Percentiles rank a stretch among this genome's conserved stretches.
Evolutionary conservation across 92 coral and sea anemone genomes (phyloP).

Genomic region (Parazoanthus atlanticus): DNA sequence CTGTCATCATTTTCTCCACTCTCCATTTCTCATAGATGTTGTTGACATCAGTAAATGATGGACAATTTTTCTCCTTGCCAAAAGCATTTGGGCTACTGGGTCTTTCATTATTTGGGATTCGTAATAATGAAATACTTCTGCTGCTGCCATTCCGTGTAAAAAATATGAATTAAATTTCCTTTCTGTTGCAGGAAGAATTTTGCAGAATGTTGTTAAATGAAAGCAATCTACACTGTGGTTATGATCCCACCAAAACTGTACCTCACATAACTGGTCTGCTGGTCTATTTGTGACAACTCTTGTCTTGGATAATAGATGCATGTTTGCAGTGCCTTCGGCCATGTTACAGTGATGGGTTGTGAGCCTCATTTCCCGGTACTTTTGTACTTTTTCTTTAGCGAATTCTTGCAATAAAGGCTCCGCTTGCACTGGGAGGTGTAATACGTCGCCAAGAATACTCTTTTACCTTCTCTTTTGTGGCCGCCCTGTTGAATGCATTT

Average conservation of each 20-base stretch:
- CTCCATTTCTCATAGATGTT: constrained; percentile 53
- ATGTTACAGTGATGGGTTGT: constrained; percentile 45
- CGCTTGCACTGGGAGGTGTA: constrained; percentile 53
- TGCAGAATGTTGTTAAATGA: constrained; percentile 38
- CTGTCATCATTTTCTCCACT: constrained; percentile 43
- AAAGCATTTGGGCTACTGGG: constrained; percentile 45
- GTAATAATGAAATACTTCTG: constrained; percentile 62
- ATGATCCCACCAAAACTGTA: constrained; percentile 53
- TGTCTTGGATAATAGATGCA: constrained; percentile 11
- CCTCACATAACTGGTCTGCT: constrained; percentile 42
- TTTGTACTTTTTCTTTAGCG: background rate
- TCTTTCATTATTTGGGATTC: constrained; percentile 60
- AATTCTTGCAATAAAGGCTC: constrained; percentile 25
- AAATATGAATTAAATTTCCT: constrained; percentile 49
- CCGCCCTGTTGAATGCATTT: constrained; percentile 44
- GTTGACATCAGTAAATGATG: constrained; percentile 57
- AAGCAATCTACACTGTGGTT: constrained; percentile 52
- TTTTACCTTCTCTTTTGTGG: constrained; percentile 21
- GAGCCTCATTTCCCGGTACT: constrained; percentile 17
- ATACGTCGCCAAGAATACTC: constrained; percentile 47
- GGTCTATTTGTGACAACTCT: constrained; percentile 21
- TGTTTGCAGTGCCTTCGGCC: constrained; percentile 9
- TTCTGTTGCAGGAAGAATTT: constrained; percentile 53
- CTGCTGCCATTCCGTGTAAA: constrained; percentile 58
- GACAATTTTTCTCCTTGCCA: constrained; percentile 53